Evolutionary conservation across 1,140 invertebrate genomes (phyloP).

Genomic region (Drosophila rhopaloa): DNA sequence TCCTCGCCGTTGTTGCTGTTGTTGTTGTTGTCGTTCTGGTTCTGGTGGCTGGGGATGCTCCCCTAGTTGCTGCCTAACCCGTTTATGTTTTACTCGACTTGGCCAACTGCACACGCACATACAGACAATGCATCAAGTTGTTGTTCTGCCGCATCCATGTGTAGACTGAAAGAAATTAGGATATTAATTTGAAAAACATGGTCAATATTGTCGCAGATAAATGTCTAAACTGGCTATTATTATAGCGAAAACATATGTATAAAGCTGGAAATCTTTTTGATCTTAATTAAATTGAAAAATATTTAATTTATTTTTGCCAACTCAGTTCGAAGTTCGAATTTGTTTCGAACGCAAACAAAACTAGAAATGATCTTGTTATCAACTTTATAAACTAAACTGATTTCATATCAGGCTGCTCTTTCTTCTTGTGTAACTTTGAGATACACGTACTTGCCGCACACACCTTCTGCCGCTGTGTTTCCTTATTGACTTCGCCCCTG

Average conservation of each 20-base stretch:
- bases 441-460: slow-evolving; percentile 68
- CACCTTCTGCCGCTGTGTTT: slow-evolving; percentile 54
- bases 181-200: background rate
- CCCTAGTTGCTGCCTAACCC: slow-evolving; percentile 63
- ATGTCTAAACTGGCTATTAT: no score
- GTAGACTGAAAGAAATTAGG: background rate
- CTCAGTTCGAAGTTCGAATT: no score
- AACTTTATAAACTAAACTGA: background rate
- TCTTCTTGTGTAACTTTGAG: slow-evolving; percentile 58
- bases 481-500: slow-evolving; percentile 63
- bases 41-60: slow-evolving; percentile 38
- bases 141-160: slow-evolving; percentile 51
- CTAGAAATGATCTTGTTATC: no score
- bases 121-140: slow-evolving; percentile 67
- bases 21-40: slow-evolving; percentile 51
- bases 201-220: no score
- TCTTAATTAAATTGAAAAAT: no score
- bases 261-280: no score
- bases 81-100: slow-evolving; percentile 75
- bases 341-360: no score
- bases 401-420: background rate
- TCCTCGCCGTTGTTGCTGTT: slow-evolving; percentile 18
- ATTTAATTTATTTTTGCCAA: no score
- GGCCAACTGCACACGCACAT: slow-evolving; percentile 66
- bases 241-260: no score